A percentile compares a stretch with the other conserved stretches of the same genome.
phyloP scores from a whole-genome alignment of 2,797 vertebrate species.

The Pterois miles region DNA sequence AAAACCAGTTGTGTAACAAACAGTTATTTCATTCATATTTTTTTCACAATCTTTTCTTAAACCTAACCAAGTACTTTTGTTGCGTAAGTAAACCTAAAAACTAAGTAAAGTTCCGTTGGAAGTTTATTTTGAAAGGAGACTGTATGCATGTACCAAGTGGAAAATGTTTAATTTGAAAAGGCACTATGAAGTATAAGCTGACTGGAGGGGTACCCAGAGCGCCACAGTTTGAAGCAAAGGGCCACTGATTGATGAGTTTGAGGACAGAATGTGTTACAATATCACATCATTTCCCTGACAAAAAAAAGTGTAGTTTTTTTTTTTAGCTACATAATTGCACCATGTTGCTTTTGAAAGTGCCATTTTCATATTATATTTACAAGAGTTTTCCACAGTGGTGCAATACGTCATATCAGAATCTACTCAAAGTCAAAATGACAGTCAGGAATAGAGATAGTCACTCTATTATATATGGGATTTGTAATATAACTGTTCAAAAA shows the following conservation, averaged over 20 bases:
- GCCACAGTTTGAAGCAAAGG: background rate
- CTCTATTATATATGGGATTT: background rate
- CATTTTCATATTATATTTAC: background rate
- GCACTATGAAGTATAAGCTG: too few relatives aligned
- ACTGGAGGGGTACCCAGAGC: too few relatives aligned
- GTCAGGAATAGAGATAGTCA: background rate
- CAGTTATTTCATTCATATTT: too few relatives aligned
- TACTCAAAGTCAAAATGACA: background rate
- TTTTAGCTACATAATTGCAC: too few relatives aligned
- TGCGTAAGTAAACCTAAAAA: too few relatives aligned
- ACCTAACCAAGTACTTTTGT: too few relatives aligned
- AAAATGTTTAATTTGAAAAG: too few relatives aligned
- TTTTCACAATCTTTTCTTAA: accelerated
- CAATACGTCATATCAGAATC: background rate
- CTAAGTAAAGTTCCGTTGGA: background rate
- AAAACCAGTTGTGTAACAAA: too few relatives aligned
- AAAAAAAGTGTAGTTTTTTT: background rate
- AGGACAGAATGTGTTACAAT: background rate
- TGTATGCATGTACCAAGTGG: background rate
- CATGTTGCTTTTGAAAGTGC: background rate
- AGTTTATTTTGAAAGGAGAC: background rate
- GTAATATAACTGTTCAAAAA: too few relatives aligned
- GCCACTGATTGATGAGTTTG: background rate
- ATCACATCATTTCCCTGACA: background rate
- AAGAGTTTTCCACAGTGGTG: too few relatives aligned